Percentiles rank a stretch among this genome's conserved stretches.
Conservation (phyloP, 2,888 invertebrate species). For the Agriopis leucophaearia region DNA sequence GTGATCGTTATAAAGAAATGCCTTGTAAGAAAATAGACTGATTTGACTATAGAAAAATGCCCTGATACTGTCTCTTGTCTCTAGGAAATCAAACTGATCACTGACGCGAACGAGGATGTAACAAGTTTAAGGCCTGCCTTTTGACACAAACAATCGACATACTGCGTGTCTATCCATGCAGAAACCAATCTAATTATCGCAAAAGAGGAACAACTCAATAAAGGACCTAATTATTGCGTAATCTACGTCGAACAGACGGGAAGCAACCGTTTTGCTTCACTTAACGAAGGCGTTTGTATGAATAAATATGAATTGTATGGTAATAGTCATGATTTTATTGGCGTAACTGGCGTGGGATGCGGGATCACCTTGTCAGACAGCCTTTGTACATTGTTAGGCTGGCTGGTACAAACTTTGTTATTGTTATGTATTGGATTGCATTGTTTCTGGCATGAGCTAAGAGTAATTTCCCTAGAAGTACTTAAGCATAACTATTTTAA, state of each 20-base stretch:
- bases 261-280: slow-evolving; percentile 72
- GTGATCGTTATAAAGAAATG: too few relatives aligned
- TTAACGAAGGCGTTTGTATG: slow-evolving; percentile 63
- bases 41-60: too few relatives aligned
- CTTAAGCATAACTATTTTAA: not conserved
- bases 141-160: not conserved
- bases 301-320: slow-evolving; percentile 72
- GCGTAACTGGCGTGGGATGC: slow-evolving; percentile 67
- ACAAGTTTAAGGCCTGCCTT: not conserved
- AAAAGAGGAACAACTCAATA: slow-evolving; percentile 42
- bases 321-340: slow-evolving; percentile 72
- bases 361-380: slow-evolving; percentile 50
- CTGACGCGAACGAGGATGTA: not conserved
- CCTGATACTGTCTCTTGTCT: too few relatives aligned
- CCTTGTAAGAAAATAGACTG: too few relatives aligned
- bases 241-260: slow-evolving; percentile 57
- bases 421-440: slow-evolving; percentile 15
- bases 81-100: too few relatives aligned
- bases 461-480: not conserved
- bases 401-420: slow-evolving; percentile 1
- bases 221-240: slow-evolving; percentile 50
- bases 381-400: slow-evolving; percentile 32
- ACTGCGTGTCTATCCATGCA: slow-evolving; percentile 19
- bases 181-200: slow-evolving; percentile 24
- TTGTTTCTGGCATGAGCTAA: not conserved